Evolutionary conservation across 1,140 invertebrate genomes (phyloP), one percentile per base, ranked within the genome.

Genomic region (Ips nitidus): DNA sequence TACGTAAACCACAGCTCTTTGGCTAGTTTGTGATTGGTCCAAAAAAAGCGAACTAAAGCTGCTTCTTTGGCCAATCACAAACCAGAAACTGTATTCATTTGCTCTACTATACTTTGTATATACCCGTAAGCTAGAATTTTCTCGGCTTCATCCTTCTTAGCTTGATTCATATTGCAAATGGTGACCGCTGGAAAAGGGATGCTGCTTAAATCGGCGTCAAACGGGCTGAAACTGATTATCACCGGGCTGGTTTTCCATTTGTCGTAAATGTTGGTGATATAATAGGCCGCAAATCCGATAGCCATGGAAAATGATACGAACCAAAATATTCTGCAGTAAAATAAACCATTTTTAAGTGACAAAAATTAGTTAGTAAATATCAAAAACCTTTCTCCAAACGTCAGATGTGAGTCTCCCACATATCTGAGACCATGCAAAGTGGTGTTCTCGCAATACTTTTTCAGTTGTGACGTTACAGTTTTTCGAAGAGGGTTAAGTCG

Each of bases 121-220:
- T 81, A 90, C 89, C 84, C 84, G 42, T 80, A 76, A n/a, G 80
- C 76, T 55, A 80, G 73, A 43, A 90, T 89, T 43, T 82, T 77
- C 72, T 83, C 78, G 1, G 88, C 89, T 43, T 87, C 84, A 1
- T 83, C 84, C 71, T 84, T 88, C 71, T 87, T 86, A 0, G 86
- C 89, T 76, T 90, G 88, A 77, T 93, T 93, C 76, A 92, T 88
- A 76, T 91, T 93, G 71, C 91, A 93, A 63, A 93, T 87, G 1
- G 91, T 93, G 3, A 93, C 82, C 0, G 91, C 89, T 0, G 91
- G 91, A 80, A 93, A 93, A 1, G 91, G 91, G 66, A 93, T 84
- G 47, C 85, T 81, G 4, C 83, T 82, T 1, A 92, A 80, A 0
- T 84, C 78, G 52, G 87, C 86, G 52, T 88, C 84, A 67, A 86